Evolutionary conservation across 2,888 invertebrate genomes (phyloP), one percentile per base, ranked within the genome.

Genomic region (Timandra comae): DNA sequence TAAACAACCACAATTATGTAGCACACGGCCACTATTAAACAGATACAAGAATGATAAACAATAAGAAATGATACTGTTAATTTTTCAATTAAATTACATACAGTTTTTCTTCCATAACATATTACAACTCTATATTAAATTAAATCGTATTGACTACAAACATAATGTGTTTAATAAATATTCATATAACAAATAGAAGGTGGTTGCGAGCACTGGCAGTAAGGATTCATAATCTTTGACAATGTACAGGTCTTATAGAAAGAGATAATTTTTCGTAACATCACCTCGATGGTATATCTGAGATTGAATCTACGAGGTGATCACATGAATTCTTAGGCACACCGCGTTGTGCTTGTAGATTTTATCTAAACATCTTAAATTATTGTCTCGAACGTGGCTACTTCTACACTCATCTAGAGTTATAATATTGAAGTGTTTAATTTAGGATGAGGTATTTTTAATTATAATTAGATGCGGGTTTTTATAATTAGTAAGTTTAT

Each of bases 281-380:
- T 78, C 77, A 77, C 72, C 77, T 72, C 63, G 49, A 59, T 51
- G 52, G 63, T 63, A 67, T 80, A 81, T 81, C 81, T 77, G 56
- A 77, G 74, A 81, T 81, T 76, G 79, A 73, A 82, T 80, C 82
- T 75, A 55, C 45, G 50, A 59, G 70, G 72, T 78, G 81, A 82
- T 77, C 82, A 75, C 81, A 78, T 81, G 82, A 78, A 81, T 81
- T 76, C 81, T 67, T 75, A 68, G 63, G 76, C 78, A 76, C 75
- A 74, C 71, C 73, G 73, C 67, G 63, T 69, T 57, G 60, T 51
- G 51, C 82, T 73, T 82, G 82, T 84, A 81, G 82, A 84, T 84
- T 57, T 51, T 81, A 82, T 84, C 84, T 74, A 66, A 74, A 79
- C 78, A 77, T 78, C 79, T 84, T 84, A 82, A 82, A 79, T 82